phyloP scores from a whole-genome alignment of 2,797 vertebrate genomes.

The Eupleurogrammus muticus region DNA sequence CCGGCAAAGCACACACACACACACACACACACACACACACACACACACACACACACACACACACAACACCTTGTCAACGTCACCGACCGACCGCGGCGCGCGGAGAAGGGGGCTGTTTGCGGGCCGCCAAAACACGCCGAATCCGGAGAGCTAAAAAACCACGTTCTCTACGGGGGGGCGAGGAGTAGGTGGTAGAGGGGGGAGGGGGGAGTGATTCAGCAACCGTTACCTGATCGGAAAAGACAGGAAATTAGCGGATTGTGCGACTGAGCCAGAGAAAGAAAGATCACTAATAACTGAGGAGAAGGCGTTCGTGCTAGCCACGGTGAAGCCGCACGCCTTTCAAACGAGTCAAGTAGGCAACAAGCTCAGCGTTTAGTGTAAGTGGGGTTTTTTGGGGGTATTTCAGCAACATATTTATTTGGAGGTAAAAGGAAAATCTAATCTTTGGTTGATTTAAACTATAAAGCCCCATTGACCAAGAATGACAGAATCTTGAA shows the following conservation, averaged over 20 bases:
- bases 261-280: conserved; percentile 24
- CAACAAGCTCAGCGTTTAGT: too few species aligned
- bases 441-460: not conserved
- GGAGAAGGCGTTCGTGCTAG: not conserved
- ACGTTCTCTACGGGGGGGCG: conserved; percentile 16
- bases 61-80: conserved; percentile 46
- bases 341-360: not conserved
- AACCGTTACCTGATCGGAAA: conserved; percentile 39
- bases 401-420: too few species aligned
- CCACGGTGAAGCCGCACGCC: not conserved
- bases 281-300: not conserved
- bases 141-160: conserved; percentile 36
- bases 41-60: too few species aligned
- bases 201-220: conserved; percentile 27
- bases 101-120: conserved; percentile 49
- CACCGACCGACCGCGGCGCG: conserved; percentile 53
- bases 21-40: too few species aligned
- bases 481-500: too few species aligned
- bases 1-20: too few species aligned
- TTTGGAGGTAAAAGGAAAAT: not conserved
- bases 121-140: conserved; percentile 21
- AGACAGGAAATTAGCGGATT: conserved; percentile 53
- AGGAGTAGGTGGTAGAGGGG: too few species aligned
- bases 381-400: too few species aligned
- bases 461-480: too few species aligned